phyloP scores from a whole-genome alignment of 2,113 vertebrate genomes.

The Sebastes schlegelii region DNA sequence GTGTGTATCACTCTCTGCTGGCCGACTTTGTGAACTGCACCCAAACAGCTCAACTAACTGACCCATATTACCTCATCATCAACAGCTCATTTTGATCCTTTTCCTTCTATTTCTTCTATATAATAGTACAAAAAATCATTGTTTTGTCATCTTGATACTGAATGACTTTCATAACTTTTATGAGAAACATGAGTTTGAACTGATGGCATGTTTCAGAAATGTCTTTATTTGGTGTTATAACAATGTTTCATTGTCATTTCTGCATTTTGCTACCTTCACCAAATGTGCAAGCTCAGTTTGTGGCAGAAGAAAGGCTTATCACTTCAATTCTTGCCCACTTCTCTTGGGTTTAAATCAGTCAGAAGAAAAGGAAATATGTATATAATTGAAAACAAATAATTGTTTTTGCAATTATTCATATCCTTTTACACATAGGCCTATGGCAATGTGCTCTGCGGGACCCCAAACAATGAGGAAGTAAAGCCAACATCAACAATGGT shows the following conservation, averaged over 20 bases:
- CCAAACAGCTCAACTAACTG: background rate
- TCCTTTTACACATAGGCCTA: background rate
- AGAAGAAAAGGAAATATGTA: background rate
- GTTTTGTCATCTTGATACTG: background rate
- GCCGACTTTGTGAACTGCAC: constrained; percentile 36
- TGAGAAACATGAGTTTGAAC: background rate
- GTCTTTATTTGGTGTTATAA: background rate
- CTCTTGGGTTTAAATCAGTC: background rate
- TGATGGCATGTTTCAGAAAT: background rate
- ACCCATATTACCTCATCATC: constrained; percentile 16
- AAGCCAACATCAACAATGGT: background rate
- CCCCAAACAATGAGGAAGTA: background rate
- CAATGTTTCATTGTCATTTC: background rate
- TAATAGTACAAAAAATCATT: background rate
- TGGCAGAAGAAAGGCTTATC: background rate
- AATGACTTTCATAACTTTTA: background rate
- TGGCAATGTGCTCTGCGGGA: background rate
- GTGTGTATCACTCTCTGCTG: constrained; percentile 72
- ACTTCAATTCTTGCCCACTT: background rate
- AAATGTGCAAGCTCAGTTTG: background rate
- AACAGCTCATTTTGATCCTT: too few relatives aligned
- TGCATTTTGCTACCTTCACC: background rate
- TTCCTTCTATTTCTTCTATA: background rate
- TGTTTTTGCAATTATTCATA: background rate
- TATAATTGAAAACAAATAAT: background rate